A percentile compares a stretch with the other conserved stretches of the same genome.
phyloP scores from a whole-genome alignment of 2,888 invertebrate species.

The Hypselothyrea guttata region DNA sequence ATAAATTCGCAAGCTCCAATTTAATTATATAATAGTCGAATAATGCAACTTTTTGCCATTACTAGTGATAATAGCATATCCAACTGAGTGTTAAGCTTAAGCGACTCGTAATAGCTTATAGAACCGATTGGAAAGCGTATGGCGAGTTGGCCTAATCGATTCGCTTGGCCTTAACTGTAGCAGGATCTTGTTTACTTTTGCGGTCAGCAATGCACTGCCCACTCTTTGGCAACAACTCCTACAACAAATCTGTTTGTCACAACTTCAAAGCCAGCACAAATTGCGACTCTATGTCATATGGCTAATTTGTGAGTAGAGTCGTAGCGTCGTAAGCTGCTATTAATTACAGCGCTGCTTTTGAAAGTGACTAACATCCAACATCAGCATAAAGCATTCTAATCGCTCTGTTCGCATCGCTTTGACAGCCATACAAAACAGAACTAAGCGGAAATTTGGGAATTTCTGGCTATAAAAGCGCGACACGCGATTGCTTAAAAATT shows the following conservation, averaged over 20 bases:
- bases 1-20: too few relatives aligned
- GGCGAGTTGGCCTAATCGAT: too few relatives aligned
- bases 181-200: conserved; percentile 42
- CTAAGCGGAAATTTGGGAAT: conserved; percentile 50
- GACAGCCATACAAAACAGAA: conserved; percentile 11
- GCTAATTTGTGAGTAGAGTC: conserved; percentile 59
- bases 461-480: conserved; percentile 24
- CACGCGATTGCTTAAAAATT: conserved; percentile 50
- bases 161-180: too few relatives aligned
- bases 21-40: too few relatives aligned
- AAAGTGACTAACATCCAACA: conserved; percentile 48
- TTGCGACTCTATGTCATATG: conserved; percentile 54
- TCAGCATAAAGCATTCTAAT: conserved; percentile 51
- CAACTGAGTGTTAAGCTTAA: too few relatives aligned
- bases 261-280: too few relatives aligned
- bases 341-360: conserved; percentile 57
- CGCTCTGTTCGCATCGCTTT: conserved; percentile 53
- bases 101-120: too few relatives aligned
- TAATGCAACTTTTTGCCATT: too few relatives aligned
- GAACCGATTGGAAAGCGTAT: too few relatives aligned
- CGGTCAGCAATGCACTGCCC: conserved; percentile 31
- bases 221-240: conserved; percentile 41
- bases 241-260: conserved; percentile 8
- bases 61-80: too few relatives aligned
- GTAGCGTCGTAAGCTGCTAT: conserved; percentile 64